Evolutionary conservation across 2,888 invertebrate genomes (phyloP).

Genomic region (Philhelius pedissequus): DNA sequence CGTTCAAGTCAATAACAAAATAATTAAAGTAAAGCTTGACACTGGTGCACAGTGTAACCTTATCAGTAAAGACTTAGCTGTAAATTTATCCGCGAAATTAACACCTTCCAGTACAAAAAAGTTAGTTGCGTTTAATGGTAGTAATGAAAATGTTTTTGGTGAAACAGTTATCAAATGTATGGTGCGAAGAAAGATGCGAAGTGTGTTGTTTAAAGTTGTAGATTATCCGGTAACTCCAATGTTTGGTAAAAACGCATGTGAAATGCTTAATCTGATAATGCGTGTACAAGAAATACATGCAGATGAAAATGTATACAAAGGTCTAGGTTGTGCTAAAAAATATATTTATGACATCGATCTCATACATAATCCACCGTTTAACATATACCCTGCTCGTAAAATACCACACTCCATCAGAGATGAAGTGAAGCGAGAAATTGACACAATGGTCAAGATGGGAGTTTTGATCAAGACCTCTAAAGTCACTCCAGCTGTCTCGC

Average conservation of each 20-base stretch:
- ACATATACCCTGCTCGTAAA: constrained; percentile 18
- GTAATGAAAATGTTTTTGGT: constrained; percentile 7
- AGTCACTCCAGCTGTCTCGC: background rate
- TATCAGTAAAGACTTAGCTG: too few species aligned
- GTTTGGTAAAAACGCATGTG: constrained; percentile 18
- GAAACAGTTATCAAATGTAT: constrained; percentile 14
- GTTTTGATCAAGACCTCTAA: constrained; percentile 1
- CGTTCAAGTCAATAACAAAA: background rate
- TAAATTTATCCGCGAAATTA: constrained; percentile 21
- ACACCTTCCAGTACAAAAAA: constrained; percentile 18
- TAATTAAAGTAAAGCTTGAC: constrained; percentile 13
- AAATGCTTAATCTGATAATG: constrained; percentile 10
- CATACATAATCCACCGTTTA: constrained; percentile 8
- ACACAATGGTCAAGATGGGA: constrained; percentile 24
- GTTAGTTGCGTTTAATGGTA: constrained; percentile 16
- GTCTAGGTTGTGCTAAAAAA: constrained; percentile 12
- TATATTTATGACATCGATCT: constrained; percentile 29
- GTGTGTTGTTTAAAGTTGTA: constrained; percentile 30
- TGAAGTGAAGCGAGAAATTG: constrained; percentile 24
- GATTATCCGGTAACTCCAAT: constrained; percentile 10
- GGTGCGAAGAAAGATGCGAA: background rate
- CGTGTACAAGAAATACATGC: background rate
- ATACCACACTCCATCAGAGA: constrained; percentile 31
- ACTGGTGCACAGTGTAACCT: constrained; percentile 25
- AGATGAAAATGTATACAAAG: constrained; percentile 2